Conservation (phyloP, 2,113 vertebrate species). For the Ptilorrhoa leucosticta region DNA sequence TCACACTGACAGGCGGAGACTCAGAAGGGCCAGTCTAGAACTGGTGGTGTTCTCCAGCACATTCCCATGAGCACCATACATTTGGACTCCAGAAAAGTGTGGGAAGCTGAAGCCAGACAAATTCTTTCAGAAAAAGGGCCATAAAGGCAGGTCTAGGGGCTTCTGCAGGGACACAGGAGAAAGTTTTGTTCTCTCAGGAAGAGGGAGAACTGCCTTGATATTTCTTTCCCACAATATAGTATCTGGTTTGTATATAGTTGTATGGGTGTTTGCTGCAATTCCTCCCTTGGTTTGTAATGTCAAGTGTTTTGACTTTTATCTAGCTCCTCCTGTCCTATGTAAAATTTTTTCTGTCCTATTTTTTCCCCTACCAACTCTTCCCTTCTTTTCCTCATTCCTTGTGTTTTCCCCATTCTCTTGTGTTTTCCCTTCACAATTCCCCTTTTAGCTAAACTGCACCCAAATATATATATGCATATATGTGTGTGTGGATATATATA, state of each 20-base stretch:
- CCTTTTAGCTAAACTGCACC: neutral
- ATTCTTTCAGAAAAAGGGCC: neutral
- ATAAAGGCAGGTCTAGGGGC: neutral
- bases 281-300: neutral
- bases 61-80: rapidly evolving
- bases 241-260: neutral
- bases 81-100: rapidly evolving
- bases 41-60: rapidly evolving
- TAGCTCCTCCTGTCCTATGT: neutral
- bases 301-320: neutral
- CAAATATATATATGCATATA: neutral
- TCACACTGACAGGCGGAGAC: neutral
- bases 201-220: neutral
- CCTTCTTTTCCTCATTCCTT: neutral
- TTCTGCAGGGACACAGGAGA: neutral
- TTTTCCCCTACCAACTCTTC: neutral
- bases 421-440: neutral
- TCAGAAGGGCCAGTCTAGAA: neutral
- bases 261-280: neutral
- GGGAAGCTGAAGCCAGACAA: neutral
- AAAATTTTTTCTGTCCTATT: neutral
- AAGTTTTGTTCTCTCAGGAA: neutral
- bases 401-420: neutral
- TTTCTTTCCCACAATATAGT: rapidly evolving
- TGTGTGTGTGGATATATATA: no score